Evolutionary conservation across 2,113 vertebrate genomes (phyloP).

Genomic region (Mungos mungo): DNA sequence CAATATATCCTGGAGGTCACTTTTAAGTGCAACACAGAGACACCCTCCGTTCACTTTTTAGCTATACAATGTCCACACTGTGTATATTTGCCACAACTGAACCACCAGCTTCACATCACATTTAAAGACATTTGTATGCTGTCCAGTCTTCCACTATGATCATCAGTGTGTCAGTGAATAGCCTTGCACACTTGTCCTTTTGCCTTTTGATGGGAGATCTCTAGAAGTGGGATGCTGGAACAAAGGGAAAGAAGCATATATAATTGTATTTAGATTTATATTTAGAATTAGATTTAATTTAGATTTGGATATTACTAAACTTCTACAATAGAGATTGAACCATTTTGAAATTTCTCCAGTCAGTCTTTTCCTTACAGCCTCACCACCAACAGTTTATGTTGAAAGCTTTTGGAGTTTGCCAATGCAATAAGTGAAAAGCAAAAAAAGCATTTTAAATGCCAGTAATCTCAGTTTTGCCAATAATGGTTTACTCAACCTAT

Average conservation of each 20-base stretch:
- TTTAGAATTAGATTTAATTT: too few relatives aligned
- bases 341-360: not conserved
- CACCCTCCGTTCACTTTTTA: not conserved
- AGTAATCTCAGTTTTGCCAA: not conserved
- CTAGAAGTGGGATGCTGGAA: not conserved
- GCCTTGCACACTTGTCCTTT: not conserved
- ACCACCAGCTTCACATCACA: not conserved
- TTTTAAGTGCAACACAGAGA: not conserved
- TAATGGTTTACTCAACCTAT: not conserved
- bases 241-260: not conserved
- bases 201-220: not conserved
- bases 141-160: not conserved
- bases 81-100: not conserved
- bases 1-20: not conserved
- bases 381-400: too few relatives aligned
- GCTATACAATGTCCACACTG: rapidly evolving
- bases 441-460: not conserved
- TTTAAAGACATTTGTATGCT: not conserved
- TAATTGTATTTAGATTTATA: not conserved
- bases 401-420: not conserved
- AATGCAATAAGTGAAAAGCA: not conserved
- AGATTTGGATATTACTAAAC: not conserved
- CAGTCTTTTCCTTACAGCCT: not conserved
- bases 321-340: not conserved
- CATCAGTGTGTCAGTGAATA: not conserved